Percentiles rank a stretch among this genome's conserved stretches.
Evolutionary conservation across 2,888 invertebrate species (phyloP).

Genomic region (Fissipunctia ypsillon): DNA sequence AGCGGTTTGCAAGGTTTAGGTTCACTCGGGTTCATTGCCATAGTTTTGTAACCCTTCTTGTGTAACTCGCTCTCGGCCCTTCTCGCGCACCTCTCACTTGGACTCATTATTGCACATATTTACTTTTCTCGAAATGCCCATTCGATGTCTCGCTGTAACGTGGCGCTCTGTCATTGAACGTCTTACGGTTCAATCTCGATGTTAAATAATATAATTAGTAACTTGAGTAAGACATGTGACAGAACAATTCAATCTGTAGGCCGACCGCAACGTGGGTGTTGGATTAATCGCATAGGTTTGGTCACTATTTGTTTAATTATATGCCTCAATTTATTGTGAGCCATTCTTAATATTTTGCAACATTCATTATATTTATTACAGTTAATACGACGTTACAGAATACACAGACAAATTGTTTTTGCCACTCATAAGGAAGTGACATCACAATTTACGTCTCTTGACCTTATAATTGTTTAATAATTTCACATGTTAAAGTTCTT

Average conservation of each 20-base stretch:
- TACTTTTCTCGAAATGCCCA: conserved; percentile 68
- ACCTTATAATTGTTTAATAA: conserved; percentile 25
- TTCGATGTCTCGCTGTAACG: conserved; percentile 43
- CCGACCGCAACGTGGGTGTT: conserved; percentile 58
- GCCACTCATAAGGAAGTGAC: conserved; percentile 29
- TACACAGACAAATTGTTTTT: conserved; percentile 43
- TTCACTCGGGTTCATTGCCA: conserved; percentile 90
- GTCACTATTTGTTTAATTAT: conserved; percentile 63
- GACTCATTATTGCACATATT: conserved; percentile 81
- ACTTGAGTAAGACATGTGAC: conserved; percentile 56
- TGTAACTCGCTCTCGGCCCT: conserved; percentile 89
- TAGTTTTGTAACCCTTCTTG: conserved; percentile 91
- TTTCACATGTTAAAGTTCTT: conserved; percentile 2
- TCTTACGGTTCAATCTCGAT: conserved; percentile 42
- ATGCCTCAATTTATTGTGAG: conserved; percentile 43
- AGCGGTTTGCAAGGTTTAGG: conserved; percentile 90
- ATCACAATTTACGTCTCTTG: conserved; percentile 41
- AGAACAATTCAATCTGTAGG: conserved; percentile 67
- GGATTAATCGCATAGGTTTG: conserved; percentile 61
- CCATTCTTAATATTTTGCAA: conserved; percentile 59
- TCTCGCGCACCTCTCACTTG: conserved; percentile 87
- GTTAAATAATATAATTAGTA: conserved; percentile 64
- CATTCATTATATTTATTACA: conserved; percentile 59
- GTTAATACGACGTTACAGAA: conserved; percentile 48
- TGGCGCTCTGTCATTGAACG: conserved; percentile 27